Conservation (phyloP, 1,140 invertebrate genomes). For the Atta colombica region DNA sequence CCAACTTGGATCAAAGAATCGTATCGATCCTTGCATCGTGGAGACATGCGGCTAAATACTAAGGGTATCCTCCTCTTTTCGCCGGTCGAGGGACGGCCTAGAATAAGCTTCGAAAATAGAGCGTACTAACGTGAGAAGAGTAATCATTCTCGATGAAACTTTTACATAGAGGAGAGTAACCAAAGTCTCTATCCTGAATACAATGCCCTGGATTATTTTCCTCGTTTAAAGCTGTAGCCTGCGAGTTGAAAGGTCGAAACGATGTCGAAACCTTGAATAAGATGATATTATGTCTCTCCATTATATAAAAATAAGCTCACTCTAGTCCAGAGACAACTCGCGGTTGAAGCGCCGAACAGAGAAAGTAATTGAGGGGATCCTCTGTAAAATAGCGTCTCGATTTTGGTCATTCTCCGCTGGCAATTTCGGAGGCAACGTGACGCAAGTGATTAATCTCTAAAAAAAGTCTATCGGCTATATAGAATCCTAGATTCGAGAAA, state of each 20-base stretch:
- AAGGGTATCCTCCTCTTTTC: slow-evolving; percentile 20
- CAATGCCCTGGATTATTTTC: not conserved
- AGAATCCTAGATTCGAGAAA: slow-evolving; percentile 56
- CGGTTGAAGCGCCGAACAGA: not conserved
- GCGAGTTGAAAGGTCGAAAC: slow-evolving; percentile 14
- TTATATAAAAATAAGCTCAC: slow-evolving; percentile 32
- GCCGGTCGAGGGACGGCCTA: slow-evolving; percentile 44
- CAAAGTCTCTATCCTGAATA: slow-evolving; percentile 46
- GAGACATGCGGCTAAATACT: not conserved
- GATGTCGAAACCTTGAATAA: slow-evolving; percentile 8
- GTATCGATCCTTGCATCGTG: not conserved
- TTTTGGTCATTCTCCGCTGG: slow-evolving; percentile 55
- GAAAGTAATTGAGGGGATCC: slow-evolving; percentile 27
- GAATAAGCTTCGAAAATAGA: slow-evolving; percentile 52
- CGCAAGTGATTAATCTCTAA: slow-evolving; percentile 54
- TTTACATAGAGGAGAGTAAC: slow-evolving; percentile 44
- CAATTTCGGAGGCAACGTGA: slow-evolving; percentile 60
- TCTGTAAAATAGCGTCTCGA: slow-evolving; percentile 41
- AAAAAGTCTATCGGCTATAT: slow-evolving; percentile 41
- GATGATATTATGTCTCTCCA: slow-evolving; percentile 27
- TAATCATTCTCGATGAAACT: slow-evolving; percentile 32
- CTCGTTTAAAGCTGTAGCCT: not conserved
- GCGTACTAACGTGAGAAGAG: slow-evolving; percentile 16
- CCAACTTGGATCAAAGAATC: not conserved
- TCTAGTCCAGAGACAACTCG: slow-evolving; percentile 51